Evolutionary conservation across 1,140 invertebrate genomes (phyloP), one percentile per base, ranked within the genome.

Genomic region (Rhynchophorus ferrugineus): DNA sequence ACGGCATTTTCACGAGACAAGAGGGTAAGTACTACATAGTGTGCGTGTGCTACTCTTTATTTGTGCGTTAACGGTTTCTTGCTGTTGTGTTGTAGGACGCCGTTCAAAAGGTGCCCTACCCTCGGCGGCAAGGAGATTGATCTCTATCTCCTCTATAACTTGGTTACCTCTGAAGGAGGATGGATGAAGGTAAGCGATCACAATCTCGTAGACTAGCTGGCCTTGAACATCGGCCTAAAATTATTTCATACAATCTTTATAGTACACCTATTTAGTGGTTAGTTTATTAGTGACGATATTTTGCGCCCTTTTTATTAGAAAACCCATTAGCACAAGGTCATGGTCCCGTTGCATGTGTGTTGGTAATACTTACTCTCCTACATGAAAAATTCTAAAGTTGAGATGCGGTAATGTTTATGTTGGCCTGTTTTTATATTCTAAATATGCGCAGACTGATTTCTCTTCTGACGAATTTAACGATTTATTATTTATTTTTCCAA

Each of bases 61-160:
- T 17, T 1, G 2, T 11, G 3, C 35, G 13, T 38, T 51, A 44
- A 43, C 29, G 39, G 29, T 36, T 45, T 45, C 45, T 43, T 53
- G 44, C 36, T 47, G 16, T 37, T 48, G 16, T 58, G 24, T 78
- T 78, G 33, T 75, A 91, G 88, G 60, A 90, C 88, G 33, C 75
- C 84, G 34, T 84, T 89, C 66, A 78, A 80, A 58, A 78, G 80
- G 62, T 68, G 76, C 44, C 91, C 92, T 43, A 82, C 83, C 71
- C 83, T 96, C 51, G 89, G 84, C 73, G 91, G 91, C 33, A 81
- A 85, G 60, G 86, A 91, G 71, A 81, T 95, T 64, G 92, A 96
- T 76, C 77, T 97, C 42, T 93, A 90, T 73, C 79, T 87, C 38
- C 78, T 97, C 43, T 95, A 95, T 70, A 82, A 81, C 56, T 78